Percentiles rank a stretch among this genome's conserved stretches.
These are phyloP conservation scores for Galendromus occidentalis DNA, from an alignment of 1,140 invertebrate genomes.

Conservation along the genomic window DNA sequence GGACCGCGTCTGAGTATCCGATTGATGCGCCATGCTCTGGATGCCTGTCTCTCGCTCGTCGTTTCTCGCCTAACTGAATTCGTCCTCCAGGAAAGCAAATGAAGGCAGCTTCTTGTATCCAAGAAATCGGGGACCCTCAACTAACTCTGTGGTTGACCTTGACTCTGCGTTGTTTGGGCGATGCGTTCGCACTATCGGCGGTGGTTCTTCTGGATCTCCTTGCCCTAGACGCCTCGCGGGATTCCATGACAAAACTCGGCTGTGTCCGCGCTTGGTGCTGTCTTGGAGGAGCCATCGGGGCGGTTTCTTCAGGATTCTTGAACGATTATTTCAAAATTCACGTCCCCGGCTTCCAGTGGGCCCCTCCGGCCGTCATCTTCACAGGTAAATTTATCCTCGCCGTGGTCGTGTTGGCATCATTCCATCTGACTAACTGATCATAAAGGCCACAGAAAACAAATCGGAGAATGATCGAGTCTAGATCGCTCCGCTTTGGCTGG, in stretches of 20 bases:
- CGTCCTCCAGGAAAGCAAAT: background rate
- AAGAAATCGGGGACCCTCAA: background rate
- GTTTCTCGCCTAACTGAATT: no score
- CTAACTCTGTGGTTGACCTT: conserved; percentile 4
- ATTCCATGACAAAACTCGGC: conserved; percentile 1
- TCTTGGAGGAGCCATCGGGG: background rate
- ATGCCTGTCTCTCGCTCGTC: no score
- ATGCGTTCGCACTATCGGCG: background rate
- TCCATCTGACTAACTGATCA: background rate
- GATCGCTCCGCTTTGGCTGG: no score
- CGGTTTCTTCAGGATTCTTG: background rate
- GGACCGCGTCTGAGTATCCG: no score
- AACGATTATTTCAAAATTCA: background rate
- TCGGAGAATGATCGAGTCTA: no score
- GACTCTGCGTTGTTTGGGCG: background rate
- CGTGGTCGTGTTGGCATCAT: background rate
- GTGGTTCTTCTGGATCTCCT: background rate
- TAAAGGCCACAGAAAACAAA: no score
- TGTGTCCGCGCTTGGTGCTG: background rate
- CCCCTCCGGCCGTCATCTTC: background rate
- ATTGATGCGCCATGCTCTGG: no score
- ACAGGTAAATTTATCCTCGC: background rate
- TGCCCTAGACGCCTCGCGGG: background rate
- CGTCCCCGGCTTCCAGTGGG: background rate
- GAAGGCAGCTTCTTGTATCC: background rate